A percentile compares a stretch with the other conserved stretches of the same genome.
These are phyloP conservation scores for Gymnothorax javanicus DNA, from an alignment of 2,797 vertebrate genomes.

Conservation along the genomic window DNA sequence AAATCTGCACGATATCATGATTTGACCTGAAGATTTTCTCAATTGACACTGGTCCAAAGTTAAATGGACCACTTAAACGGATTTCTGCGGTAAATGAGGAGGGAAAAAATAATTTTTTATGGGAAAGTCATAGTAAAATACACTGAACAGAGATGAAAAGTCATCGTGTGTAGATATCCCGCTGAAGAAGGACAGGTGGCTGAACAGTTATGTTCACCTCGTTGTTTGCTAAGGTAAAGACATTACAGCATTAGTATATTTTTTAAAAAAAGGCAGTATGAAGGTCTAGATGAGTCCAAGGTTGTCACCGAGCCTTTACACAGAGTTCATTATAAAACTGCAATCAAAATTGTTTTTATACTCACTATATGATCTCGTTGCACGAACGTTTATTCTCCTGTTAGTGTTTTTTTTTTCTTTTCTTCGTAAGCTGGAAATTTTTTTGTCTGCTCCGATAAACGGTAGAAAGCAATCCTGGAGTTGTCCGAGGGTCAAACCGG, in stretches of 20 bases:
- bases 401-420: neutral
- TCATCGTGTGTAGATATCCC: neutral
- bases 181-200: neutral
- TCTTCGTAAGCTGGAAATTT: neutral
- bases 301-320: neutral
- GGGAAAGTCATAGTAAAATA: neutral
- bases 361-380: neutral
- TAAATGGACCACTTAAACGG: neutral
- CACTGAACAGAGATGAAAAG: neutral
- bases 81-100: too few species aligned
- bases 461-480: neutral
- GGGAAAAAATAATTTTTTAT: neutral
- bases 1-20: neutral
- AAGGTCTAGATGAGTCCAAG: neutral
- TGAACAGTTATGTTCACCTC: neutral
- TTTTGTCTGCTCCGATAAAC: neutral
- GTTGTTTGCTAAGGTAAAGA: neutral
- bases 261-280: neutral
- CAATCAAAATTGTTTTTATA: neutral
- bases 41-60: neutral
- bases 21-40: neutral
- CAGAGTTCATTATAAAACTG: neutral
- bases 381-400: slow-evolving; percentile 11
- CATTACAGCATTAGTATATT: neutral
- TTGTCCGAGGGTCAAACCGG: neutral